phyloP scores from a whole-genome alignment of 2,888 invertebrate genomes.

The Neoitamus cyanurus region DNA sequence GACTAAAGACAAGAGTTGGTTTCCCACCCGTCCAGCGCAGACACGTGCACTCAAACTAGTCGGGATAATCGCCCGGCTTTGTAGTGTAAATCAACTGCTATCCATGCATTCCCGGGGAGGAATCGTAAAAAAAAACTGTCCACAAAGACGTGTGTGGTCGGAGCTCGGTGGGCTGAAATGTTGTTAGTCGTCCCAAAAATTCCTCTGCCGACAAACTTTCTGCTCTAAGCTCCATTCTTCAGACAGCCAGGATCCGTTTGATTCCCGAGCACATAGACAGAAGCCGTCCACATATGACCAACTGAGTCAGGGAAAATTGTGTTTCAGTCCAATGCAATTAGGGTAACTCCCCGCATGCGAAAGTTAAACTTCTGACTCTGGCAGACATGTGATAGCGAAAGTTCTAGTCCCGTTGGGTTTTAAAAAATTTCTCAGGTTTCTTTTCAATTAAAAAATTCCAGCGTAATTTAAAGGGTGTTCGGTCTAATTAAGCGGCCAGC shows the following conservation, averaged over 20 bases:
- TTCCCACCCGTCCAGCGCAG: neutral
- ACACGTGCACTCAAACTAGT: neutral
- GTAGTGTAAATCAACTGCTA: neutral
- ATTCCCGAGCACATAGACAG: neutral
- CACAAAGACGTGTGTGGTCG: neutral
- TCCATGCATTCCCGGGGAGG: neutral
- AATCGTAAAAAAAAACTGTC: neutral
- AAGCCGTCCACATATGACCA: neutral
- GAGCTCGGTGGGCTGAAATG: neutral
- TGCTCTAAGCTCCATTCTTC: neutral
- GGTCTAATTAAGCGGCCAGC: neutral
- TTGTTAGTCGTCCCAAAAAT: neutral
- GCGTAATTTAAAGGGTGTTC: neutral
- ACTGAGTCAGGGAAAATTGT: conserved; percentile 1
- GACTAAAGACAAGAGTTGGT: neutral
- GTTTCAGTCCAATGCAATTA: neutral
- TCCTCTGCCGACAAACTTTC: neutral
- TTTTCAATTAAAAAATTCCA: neutral
- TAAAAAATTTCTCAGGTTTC: neutral
- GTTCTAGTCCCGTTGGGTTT: neutral
- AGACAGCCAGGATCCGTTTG: neutral
- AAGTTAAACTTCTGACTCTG: neutral
- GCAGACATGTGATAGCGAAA: neutral
- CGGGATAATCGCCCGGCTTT: neutral
- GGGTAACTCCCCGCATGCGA: neutral